Evolutionary conservation across 2,113 vertebrate genomes (phyloP).

Genomic region (Atractosteus spatula): DNA sequence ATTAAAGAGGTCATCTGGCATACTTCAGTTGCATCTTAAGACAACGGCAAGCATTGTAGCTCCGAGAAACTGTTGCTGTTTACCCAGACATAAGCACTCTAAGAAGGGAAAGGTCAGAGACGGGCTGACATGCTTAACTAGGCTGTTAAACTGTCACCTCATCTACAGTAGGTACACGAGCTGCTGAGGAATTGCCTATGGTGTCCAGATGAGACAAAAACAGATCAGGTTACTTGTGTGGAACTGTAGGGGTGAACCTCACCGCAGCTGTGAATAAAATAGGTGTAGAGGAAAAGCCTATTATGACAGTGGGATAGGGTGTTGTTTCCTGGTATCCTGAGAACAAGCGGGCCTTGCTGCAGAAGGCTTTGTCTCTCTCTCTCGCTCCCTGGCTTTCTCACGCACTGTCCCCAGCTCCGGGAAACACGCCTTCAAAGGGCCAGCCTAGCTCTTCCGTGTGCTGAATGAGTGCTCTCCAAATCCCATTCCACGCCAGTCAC

Average conservation of each 20-base stretch:
- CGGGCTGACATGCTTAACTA: background rate
- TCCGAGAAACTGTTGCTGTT: too few species aligned
- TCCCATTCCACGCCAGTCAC: slow-evolving; percentile 22
- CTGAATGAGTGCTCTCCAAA: slow-evolving; percentile 15
- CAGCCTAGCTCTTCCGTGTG: background rate
- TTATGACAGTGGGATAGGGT: slow-evolving; percentile 35
- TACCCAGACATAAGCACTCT: background rate
- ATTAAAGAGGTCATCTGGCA: too few species aligned
- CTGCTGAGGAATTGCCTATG: slow-evolving; percentile 15
- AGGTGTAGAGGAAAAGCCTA: slow-evolving; percentile 30
- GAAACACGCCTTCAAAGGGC: slow-evolving; percentile 1
- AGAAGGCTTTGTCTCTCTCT: slow-evolving; percentile 12
- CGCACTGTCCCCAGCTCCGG: background rate
- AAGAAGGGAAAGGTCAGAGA: slow-evolving; percentile 4
- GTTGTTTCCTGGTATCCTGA: slow-evolving; percentile 39
- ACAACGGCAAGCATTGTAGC: too few species aligned
- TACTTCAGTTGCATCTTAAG: too few species aligned
- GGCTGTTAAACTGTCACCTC: slow-evolving; percentile 26
- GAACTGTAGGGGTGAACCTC: background rate
- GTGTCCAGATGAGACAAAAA: background rate
- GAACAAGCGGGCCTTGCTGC: slow-evolving; percentile 33
- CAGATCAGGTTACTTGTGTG: background rate
- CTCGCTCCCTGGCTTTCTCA: slow-evolving; percentile 2
- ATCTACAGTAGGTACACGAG: slow-evolving; percentile 26
- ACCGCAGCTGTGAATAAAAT: slow-evolving; percentile 17